Evolutionary conservation across 2,888 invertebrate species (phyloP).

Genomic region (Plagiodera versicolora): DNA sequence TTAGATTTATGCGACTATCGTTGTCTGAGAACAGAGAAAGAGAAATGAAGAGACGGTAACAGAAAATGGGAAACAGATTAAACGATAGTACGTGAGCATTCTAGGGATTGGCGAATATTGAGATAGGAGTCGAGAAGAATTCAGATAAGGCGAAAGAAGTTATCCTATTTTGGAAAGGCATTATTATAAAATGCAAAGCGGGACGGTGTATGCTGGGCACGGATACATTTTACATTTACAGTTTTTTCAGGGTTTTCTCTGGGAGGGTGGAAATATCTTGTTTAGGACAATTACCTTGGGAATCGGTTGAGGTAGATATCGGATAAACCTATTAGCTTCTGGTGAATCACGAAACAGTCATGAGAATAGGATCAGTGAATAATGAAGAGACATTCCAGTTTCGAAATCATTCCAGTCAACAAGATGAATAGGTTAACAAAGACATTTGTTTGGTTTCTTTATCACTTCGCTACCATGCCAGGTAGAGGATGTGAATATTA

Average conservation of each 20-base stretch:
- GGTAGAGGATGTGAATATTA: no score
- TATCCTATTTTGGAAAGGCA: conserved; percentile 49
- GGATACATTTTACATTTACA: conserved; percentile 35
- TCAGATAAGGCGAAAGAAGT: conserved; percentile 49
- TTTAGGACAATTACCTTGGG: background rate
- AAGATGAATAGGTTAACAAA: no score
- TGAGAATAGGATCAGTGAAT: no score
- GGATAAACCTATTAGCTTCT: background rate
- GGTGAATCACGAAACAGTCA: no score
- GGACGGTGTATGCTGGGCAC: conserved; percentile 44
- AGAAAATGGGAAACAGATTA: conserved; percentile 51
- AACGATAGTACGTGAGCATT: conserved; percentile 51
- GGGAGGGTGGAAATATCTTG: conserved; percentile 10
- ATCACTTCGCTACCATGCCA: no score
- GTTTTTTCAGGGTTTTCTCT: conserved; percentile 9
- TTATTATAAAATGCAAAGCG: conserved; percentile 50
- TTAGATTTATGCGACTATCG: conserved; percentile 29
- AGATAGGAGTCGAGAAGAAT: conserved; percentile 47
- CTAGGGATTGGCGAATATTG: conserved; percentile 50
- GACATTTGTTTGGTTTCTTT: no score
- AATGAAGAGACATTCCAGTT: no score
- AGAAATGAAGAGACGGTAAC: conserved; percentile 34
- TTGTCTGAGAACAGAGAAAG: conserved; percentile 30
- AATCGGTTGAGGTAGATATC: background rate
- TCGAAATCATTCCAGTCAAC: no score